phyloP scores from a whole-genome alignment of 2,797 vertebrate genomes.

The Myripristis murdjan region DNA sequence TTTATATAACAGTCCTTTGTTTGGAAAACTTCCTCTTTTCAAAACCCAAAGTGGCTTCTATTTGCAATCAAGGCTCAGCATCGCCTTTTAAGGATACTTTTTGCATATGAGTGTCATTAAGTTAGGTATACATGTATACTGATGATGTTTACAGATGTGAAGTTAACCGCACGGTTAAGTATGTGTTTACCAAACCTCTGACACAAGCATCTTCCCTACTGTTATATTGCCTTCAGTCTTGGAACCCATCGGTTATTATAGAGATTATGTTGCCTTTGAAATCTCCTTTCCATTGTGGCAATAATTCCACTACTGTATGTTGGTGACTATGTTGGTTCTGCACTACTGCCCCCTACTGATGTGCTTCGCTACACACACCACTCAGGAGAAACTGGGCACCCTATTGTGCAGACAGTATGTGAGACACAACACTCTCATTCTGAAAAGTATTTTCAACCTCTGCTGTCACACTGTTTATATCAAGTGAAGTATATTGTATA shows the following conservation, averaged over 20 bases:
- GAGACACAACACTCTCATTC: not conserved
- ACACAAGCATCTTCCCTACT: conserved; percentile 22
- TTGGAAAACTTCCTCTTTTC: too few relatives aligned
- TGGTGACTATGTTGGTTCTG: conserved; percentile 29
- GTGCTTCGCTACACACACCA: conserved; percentile 55
- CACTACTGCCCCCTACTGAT: conserved; percentile 73
- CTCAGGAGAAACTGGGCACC: not conserved
- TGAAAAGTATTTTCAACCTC: conserved; percentile 14
- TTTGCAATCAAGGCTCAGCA: conserved; percentile 24
- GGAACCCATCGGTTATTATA: too few relatives aligned
- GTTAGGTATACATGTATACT: not conserved
- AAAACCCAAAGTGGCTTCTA: not conserved
- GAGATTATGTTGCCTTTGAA: conserved; percentile 48
- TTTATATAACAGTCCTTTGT: not conserved
- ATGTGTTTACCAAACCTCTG: conserved; percentile 39
- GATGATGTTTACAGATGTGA: not conserved
- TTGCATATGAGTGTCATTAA: not conserved
- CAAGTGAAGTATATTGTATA: conserved; percentile 34
- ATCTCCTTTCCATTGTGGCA: conserved; percentile 35
- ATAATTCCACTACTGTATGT: conserved; percentile 29
- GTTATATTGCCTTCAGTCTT: conserved; percentile 42
- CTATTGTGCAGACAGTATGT: conserved; percentile 6
- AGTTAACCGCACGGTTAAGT: conserved; percentile 1
- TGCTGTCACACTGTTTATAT: conserved; percentile 25
- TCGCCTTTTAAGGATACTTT: conserved; percentile 9